Evolutionary conservation across 2,113 vertebrate species (phyloP).

Genomic region (Gambusia holbrooki): DNA sequence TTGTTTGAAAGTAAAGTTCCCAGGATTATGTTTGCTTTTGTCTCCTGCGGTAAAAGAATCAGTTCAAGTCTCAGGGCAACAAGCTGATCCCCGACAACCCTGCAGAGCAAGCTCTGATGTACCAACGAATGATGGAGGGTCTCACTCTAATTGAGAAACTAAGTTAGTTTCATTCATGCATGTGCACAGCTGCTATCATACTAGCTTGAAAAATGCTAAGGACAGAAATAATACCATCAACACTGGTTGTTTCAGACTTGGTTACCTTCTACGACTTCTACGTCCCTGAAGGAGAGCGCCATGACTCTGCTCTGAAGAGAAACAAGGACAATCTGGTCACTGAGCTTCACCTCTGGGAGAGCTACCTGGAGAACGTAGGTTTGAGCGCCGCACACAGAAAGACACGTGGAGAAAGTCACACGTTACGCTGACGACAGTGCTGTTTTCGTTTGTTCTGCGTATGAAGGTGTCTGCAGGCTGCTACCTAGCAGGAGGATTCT

Average conservation of each 20-base stretch:
- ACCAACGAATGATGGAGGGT: constrained; percentile 73
- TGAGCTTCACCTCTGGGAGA: constrained; percentile 73
- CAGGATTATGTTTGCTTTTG: background rate
- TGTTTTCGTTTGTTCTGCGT: background rate
- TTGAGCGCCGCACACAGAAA: background rate
- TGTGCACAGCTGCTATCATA: no score
- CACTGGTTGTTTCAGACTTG: constrained; percentile 24
- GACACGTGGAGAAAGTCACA: background rate
- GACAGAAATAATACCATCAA: background rate
- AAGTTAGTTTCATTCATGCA: constrained; percentile 44
- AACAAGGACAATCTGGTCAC: constrained; percentile 52
- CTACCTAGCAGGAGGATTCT: constrained; percentile 53
- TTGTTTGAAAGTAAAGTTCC: background rate
- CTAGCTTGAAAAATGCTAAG: background rate
- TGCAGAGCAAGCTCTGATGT: constrained; percentile 62
- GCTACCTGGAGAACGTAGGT: constrained; percentile 66
- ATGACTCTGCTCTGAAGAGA: background rate
- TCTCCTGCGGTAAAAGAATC: constrained; percentile 40
- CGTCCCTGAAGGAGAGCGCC: background rate
- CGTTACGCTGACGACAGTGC: background rate
- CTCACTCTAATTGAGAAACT: constrained; percentile 64
- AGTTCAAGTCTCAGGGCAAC: constrained; percentile 72
- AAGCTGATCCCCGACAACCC: constrained; percentile 65
- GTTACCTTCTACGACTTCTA: constrained; percentile 45
- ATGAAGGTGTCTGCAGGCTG: constrained; percentile 42